Evolutionary conservation across 2,113 vertebrate genomes (phyloP), one percentile per base, ranked within the genome.

Genomic region (Pholis gunnellus): DNA sequence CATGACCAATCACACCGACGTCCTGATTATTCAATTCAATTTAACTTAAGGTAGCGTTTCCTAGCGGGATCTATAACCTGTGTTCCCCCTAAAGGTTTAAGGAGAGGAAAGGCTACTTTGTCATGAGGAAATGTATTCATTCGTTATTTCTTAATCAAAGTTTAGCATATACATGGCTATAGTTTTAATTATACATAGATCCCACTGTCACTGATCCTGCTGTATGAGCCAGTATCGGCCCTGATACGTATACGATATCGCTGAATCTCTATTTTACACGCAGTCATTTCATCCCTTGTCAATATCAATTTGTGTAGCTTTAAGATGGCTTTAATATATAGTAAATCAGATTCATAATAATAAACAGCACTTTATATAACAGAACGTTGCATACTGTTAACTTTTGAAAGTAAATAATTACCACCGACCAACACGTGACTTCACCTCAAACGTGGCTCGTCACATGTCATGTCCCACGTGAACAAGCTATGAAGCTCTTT

Each of bases 1-100:
- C 68, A 6, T 72, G 74, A 84, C 88, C 71, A 87, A 87, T 92
- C 76, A 73, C 36, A 72, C 20, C n/a, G 84, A 81, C 81, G 66
- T 56, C 67, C 68, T 60, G 18, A 81, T 81, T 60, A 81, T 87
- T 79, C 48, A 59, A 79, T 78, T 52, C 77, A 60, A 81, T 69
- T 42, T 22, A 25, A 78, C 31, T 64, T 25, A 5, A 74, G 75
- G 27, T 56, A 42, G 10, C 13, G 14, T 87, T 69, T 76, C 61
- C 15, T 67, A n/a, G 18, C 18, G 50, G 46, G 75, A 38, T 71
- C 22, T 56, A 29, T 29, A 73, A 74, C 13, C 67, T 38, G 31
- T 54, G 56, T 77, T 63, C 1, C 2, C 83, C 48, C 31, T 38
- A 17, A 71, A 72, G 46, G 48, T 69, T 73, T 14, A 71, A n/a